These are phyloP conservation scores for Lucinisca nassula DNA, from an alignment of 2,888 invertebrate genomes.

Conservation along the genomic window DNA sequence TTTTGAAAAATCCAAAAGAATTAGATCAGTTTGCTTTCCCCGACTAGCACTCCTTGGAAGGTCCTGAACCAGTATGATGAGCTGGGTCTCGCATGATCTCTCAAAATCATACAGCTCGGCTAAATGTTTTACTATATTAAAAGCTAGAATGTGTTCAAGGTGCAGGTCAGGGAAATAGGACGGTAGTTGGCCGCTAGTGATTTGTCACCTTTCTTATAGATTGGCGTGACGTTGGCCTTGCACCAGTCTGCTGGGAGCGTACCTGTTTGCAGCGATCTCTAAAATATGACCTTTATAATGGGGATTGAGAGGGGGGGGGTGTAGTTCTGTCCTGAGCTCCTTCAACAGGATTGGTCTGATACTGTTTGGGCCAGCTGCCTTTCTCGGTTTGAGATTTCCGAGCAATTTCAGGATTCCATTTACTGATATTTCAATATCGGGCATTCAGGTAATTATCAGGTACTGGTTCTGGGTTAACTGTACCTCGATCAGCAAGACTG, in stretches of 20 bases:
- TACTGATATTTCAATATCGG: too few species aligned
- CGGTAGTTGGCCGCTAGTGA: neutral
- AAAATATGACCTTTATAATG: neutral
- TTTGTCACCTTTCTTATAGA: too few species aligned
- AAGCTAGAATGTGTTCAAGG: neutral
- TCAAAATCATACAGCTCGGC: neutral
- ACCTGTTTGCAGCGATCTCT: neutral
- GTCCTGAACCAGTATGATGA: neutral
- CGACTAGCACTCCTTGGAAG: neutral
- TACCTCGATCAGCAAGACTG: neutral
- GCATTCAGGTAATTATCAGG: neutral
- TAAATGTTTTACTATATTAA: neutral
- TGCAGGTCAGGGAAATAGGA: neutral
- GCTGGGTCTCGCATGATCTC: neutral
- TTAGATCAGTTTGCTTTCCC: slow-evolving; percentile 5
- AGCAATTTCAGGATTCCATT: neutral
- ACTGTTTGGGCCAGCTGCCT: neutral
- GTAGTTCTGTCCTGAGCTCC: too few species aligned
- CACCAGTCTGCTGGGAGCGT: too few species aligned
- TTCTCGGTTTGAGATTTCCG: neutral
- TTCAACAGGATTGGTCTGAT: neutral
- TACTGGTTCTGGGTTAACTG: neutral
- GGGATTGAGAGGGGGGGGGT: neutral
- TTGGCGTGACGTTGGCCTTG: too few species aligned
- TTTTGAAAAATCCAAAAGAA: slow-evolving; percentile 8